Conservation (phyloP, 2,113 vertebrate species). For the Cryptoleucopteryx plumbea region DNA sequence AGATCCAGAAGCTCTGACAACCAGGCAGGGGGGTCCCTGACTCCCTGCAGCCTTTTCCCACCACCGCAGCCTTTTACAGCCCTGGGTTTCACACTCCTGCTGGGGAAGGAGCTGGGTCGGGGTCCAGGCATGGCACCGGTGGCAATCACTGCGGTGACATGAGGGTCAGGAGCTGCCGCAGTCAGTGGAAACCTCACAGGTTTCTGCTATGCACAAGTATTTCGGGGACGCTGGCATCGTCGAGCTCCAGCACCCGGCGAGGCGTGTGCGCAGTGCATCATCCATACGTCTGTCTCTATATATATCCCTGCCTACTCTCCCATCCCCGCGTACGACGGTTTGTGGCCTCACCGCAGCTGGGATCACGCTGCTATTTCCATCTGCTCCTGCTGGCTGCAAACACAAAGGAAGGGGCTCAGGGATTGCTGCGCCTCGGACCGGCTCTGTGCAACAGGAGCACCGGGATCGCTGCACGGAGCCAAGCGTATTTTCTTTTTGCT, state of each 20-base stretch:
- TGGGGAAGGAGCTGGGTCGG: fast-evolving
- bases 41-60: not conserved
- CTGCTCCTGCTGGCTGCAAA: not conserved
- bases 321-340: not conserved
- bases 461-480: fast-evolving
- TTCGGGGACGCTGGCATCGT: not conserved
- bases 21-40: fast-evolving
- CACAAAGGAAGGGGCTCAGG: not conserved
- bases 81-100: not conserved
- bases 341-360: conserved; percentile 15
- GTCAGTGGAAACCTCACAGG: not conserved
- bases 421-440: not conserved
- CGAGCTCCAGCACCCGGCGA: not conserved
- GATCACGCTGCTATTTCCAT: conserved; percentile 54
- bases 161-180: not conserved
- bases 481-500: fast-evolving
- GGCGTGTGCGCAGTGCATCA: not conserved
- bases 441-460: not conserved
- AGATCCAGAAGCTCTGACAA: not conserved
- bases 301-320: conserved; percentile 4
- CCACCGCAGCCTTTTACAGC: not conserved
- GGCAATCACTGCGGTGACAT: fast-evolving
- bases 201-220: not conserved
- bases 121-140: not conserved
- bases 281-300: conserved; percentile 35